Evolutionary conservation across 2,113 vertebrate species (phyloP), one percentile per base, ranked within the genome.

Genomic region (Corythaixoides concolor): DNA sequence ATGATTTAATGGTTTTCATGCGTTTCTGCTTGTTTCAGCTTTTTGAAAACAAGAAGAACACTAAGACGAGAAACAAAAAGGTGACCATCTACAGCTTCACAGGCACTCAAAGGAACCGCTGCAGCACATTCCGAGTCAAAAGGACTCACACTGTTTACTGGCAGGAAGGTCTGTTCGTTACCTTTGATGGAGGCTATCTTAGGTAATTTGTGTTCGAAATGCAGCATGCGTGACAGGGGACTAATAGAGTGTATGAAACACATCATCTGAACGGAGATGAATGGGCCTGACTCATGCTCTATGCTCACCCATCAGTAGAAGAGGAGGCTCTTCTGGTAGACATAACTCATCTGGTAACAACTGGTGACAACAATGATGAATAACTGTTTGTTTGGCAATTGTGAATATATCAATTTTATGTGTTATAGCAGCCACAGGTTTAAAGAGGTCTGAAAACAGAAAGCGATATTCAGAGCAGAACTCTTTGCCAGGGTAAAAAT

Each of bases 81-180:
- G 98, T 99, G 16, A 96, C 98, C 64, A 98, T 99, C 95, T 99
- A 99, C 97, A 99, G 98, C 96, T 99, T 99, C 53, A 98, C 99
- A 3, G 98, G 98, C 75, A 98, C 90, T 70, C 98, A 99, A 97
- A 98, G 98, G 95, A 99, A 98, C 88, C 98, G 99, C 60, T 99
- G 99, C 95, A 99, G 99, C 97, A 99, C 99, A 0, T 99, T 99
- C 97, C 98, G 99, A 63, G 99, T 99, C 64, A 98, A 98, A 82
- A 97, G 98, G 84, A 98, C 98, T 77, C 98, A 98, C 95, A 98
- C 98, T 91, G 97, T 98, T 96, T 99, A 99, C 87, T 99, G 98
- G 98, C 98, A 99, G 93, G 98, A 99, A 91, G 98, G 98, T 50
- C 97, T 99, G 82, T 97, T 98, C 97, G 98, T 99, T 96, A 99